Conservation (phyloP, 2,888 invertebrate genomes). For the Biston betularia region DNA sequence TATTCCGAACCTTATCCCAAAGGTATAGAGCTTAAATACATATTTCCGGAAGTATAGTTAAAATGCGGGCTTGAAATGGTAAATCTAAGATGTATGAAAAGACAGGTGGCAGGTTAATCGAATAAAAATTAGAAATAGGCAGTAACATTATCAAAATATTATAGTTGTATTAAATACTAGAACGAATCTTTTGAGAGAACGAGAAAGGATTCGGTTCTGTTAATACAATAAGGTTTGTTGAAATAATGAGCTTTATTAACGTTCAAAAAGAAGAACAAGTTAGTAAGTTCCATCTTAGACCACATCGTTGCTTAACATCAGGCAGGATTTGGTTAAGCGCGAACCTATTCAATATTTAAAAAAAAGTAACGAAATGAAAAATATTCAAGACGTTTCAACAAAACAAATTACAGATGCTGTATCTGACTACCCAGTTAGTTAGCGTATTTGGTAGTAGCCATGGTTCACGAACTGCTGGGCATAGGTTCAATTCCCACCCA, state of each 20-base stretch:
- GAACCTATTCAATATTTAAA: no score
- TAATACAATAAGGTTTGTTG: no score
- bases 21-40: constrained; percentile 7
- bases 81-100: constrained; percentile 20
- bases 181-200: not conserved
- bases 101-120: constrained; percentile 21
- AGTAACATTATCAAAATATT: constrained; percentile 5
- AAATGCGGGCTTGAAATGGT: constrained; percentile 20
- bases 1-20: constrained; percentile 10
- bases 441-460: no score
- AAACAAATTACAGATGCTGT: not conserved
- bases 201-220: not conserved
- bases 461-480: no score
- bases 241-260: no score
- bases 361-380: no score
- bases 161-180: not conserved
- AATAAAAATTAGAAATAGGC: constrained; percentile 8
- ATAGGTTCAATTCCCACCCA: no score
- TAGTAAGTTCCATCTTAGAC: no score
- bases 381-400: not conserved
- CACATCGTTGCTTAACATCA: no score
- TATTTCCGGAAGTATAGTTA: not conserved
- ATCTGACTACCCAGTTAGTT: no score
- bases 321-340: no score
- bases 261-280: no score